phyloP scores from a whole-genome alignment of 1,140 invertebrate species.

The Bombus terrestris region DNA sequence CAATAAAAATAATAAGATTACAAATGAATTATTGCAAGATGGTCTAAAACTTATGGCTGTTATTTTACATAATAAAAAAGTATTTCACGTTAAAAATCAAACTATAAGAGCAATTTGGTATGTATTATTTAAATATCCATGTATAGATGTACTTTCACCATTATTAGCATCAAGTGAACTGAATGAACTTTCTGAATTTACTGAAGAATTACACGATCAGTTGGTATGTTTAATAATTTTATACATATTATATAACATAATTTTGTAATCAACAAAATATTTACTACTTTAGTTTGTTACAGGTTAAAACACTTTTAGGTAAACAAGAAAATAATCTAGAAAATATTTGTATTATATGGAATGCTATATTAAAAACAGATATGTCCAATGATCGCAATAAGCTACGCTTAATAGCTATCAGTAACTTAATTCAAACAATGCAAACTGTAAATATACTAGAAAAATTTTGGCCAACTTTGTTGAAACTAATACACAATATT shows the following conservation, averaged over 20 bases:
- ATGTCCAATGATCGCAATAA: conserved; percentile 58
- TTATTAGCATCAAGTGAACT: conserved; percentile 55
- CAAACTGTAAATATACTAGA: conserved; percentile 32
- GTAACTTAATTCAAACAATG: conserved; percentile 46
- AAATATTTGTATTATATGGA: conserved; percentile 64
- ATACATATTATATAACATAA: neutral
- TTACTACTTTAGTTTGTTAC: conserved; percentile 17
- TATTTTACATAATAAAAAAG: conserved; percentile 58
- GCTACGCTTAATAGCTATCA: conserved; percentile 48
- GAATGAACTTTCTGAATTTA: conserved; percentile 51
- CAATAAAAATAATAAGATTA: neutral
- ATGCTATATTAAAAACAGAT: conserved; percentile 52
- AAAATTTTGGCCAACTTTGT: conserved; percentile 43
- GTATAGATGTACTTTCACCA: conserved; percentile 53
- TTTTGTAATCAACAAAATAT: neutral
- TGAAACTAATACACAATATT: conserved; percentile 57
- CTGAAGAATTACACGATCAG: conserved; percentile 44
- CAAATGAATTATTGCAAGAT: conserved; percentile 54
- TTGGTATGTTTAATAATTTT: conserved; percentile 30
- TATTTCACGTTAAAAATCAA: conserved; percentile 51
- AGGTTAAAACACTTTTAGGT: conserved; percentile 50
- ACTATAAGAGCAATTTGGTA: conserved; percentile 60
- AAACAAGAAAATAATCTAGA: conserved; percentile 45
- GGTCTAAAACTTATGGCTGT: conserved; percentile 61
- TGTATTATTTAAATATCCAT: conserved; percentile 54